Percentiles rank a stretch among this genome's conserved stretches.
These are phyloP conservation scores for Callaeas wilsoni DNA, from an alignment of 2,113 vertebrate genomes.

Conservation along the genomic window DNA sequence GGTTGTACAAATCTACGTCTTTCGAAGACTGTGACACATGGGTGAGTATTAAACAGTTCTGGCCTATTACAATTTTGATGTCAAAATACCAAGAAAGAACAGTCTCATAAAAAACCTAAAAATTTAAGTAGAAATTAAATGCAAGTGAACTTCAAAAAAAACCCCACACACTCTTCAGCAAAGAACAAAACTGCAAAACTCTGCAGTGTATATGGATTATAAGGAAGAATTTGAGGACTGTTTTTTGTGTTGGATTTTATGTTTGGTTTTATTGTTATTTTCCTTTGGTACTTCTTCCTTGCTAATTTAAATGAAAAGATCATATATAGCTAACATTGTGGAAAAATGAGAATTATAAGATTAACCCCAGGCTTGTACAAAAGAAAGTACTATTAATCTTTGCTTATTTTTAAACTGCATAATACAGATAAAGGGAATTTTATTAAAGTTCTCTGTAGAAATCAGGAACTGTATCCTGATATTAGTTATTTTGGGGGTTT, in stretches of 20 bases:
- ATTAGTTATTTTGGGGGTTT: not conserved
- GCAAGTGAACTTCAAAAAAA: not conserved
- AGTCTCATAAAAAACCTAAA: not conserved
- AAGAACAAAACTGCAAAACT: not conserved
- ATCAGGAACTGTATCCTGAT: not conserved
- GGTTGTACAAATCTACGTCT: not conserved
- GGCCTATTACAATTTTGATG: not conserved
- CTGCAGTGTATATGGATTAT: not conserved
- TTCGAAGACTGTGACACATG: not conserved
- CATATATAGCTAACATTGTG: not conserved
- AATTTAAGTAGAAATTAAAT: not conserved
- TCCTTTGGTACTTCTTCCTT: not conserved
- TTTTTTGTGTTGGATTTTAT: not conserved
- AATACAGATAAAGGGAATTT: not conserved
- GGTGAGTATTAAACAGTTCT: not conserved
- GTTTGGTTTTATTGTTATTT: not conserved
- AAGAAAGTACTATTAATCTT: not conserved
- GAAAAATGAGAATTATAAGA: not conserved
- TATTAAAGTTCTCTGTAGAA: not conserved
- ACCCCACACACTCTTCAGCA: accelerated
- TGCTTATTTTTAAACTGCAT: not conserved
- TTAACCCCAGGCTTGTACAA: not conserved
- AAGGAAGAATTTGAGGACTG: not conserved
- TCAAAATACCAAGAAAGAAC: not conserved
- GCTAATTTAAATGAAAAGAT: not conserved